Percentiles rank a stretch among this genome's conserved stretches.
Evolutionary conservation across 2,888 invertebrate species (phyloP).

Genomic region (Agrochola lychnidis): DNA sequence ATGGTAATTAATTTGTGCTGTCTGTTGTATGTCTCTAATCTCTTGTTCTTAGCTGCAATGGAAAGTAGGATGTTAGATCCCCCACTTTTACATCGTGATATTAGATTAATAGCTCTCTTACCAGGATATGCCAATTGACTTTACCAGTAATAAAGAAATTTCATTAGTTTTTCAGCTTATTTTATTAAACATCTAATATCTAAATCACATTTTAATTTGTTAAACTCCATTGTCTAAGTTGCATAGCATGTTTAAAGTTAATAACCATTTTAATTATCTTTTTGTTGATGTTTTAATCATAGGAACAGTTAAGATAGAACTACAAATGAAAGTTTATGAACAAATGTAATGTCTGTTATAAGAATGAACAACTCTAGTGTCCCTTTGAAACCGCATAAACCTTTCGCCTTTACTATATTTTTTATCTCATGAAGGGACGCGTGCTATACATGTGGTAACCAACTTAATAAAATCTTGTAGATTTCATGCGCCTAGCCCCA

Average conservation of each 20-base stretch:
- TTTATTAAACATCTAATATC: constrained; percentile 3
- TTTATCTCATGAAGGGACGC: background rate
- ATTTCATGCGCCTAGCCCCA: no score
- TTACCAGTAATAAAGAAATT: background rate
- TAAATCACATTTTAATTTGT: constrained; percentile 12
- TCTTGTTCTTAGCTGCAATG: background rate
- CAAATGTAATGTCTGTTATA: background rate
- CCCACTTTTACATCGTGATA: background rate
- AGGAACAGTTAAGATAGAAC: background rate
- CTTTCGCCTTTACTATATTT: no score
- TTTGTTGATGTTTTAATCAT: background rate
- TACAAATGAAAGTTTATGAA: background rate
- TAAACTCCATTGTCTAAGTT: constrained; percentile 14
- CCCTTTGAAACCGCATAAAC: no score
- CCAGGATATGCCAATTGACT: constrained; percentile 3
- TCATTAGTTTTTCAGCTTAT: background rate
- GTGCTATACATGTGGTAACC: background rate
- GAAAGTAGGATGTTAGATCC: background rate
- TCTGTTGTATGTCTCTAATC: background rate
- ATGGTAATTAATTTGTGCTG: background rate
- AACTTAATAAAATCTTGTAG: background rate
- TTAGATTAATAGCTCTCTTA: background rate
- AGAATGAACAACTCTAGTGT: no score
- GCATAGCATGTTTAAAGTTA: constrained; percentile 13
- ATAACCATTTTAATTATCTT: constrained; percentile 14